Conservation (phyloP, 2,888 invertebrate species). For the Cryptosula pallasiana region DNA sequence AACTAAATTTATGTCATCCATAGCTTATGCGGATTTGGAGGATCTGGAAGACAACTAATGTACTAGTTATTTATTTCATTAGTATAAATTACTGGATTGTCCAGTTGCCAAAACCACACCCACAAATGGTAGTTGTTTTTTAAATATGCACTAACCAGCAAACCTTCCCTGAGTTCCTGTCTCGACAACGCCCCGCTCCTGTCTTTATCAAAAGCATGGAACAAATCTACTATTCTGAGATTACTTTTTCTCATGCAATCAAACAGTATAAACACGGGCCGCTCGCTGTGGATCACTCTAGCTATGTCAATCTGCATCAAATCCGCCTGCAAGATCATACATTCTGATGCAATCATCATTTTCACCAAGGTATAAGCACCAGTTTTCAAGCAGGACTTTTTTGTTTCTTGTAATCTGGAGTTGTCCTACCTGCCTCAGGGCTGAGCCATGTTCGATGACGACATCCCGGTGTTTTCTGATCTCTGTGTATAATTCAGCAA, state of each 20-base stretch:
- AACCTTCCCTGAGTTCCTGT: constrained; percentile 13
- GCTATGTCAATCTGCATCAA: constrained; percentile 1
- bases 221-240: constrained; percentile 16
- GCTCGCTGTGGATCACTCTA: constrained; percentile 11
- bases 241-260: constrained; percentile 21
- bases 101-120: too few species aligned
- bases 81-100: too few species aligned
- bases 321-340: constrained; percentile 8
- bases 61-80: too few species aligned
- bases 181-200: not conserved
- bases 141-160: not conserved
- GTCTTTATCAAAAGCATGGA: constrained; percentile 22
- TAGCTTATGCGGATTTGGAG: too few species aligned
- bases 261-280: constrained; percentile 6
- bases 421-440: constrained; percentile 9
- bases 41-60: too few species aligned
- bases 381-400: too few species aligned
- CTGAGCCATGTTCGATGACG: constrained; percentile 3
- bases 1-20: too few species aligned
- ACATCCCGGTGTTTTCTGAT: not conserved
- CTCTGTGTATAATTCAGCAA: not conserved
- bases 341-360: too few species aligned
- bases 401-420: too few species aligned
- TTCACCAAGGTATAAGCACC: too few species aligned
- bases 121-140: too few species aligned